Evolutionary conservation across 1,140 invertebrate species (phyloP).

Genomic region (Plectrocnemia conspersa): DNA sequence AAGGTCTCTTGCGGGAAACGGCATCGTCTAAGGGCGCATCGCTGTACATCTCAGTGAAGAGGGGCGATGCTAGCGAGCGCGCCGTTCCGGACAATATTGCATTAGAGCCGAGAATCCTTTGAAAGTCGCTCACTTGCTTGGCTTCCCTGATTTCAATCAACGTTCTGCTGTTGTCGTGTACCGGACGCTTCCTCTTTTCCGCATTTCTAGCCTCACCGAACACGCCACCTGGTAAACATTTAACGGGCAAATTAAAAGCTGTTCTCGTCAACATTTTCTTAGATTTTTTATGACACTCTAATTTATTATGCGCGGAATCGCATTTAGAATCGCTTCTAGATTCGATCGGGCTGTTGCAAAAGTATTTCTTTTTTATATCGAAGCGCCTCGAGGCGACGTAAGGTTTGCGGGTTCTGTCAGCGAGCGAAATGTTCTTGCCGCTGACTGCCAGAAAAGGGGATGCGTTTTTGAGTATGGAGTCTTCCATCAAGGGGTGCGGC

Average conservation of each 20-base stretch:
- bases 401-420: slow-evolving; percentile 11
- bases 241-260: slow-evolving; percentile 30
- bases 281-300: not conserved
- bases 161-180: slow-evolving; percentile 49
- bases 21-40: slow-evolving; percentile 11
- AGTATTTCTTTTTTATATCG: slow-evolving; percentile 12
- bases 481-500: slow-evolving; percentile 16
- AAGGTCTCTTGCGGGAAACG: slow-evolving; percentile 35
- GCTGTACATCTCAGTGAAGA: slow-evolving; percentile 29
- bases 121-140: slow-evolving; percentile 52
- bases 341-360: slow-evolving; percentile 27
- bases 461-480: not conserved
- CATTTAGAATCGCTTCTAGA: too few species aligned
- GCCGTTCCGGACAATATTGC: slow-evolving; percentile 47
- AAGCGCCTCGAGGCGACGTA: not conserved
- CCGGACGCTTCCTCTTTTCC: slow-evolving; percentile 18
- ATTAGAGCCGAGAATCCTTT: slow-evolving; percentile 54
- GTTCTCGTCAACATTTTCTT: slow-evolving; percentile 7
- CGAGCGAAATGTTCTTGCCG: slow-evolving; percentile 16
- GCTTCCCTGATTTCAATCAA: slow-evolving; percentile 52
- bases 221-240: slow-evolving; percentile 32
- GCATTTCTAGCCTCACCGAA: not conserved
- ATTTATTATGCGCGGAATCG: too few species aligned
- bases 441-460: slow-evolving; percentile 6
- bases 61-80: slow-evolving; percentile 16